Evolutionary conservation across 2,113 vertebrate species (phyloP).

Genomic region (Lasiurus borealis): DNA sequence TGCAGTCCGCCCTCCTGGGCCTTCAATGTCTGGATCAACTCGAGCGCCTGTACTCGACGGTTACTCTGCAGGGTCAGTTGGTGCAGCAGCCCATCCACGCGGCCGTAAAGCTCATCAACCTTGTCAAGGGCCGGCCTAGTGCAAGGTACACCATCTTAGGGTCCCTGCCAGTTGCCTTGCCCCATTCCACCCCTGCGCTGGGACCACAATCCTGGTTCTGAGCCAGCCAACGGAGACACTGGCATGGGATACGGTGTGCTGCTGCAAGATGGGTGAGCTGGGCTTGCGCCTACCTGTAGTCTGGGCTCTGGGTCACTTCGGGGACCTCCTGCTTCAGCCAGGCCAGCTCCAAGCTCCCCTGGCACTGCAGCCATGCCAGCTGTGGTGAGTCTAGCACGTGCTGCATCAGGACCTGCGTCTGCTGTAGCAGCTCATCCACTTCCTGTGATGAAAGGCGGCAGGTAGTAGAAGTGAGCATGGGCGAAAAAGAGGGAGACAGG

Average conservation of each 20-base stretch:
- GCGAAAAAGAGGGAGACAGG: background rate
- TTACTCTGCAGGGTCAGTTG: conserved; percentile 93
- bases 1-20: conserved; percentile 53
- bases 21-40: conserved; percentile 90
- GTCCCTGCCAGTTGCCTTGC: background rate
- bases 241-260: background rate
- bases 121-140: conserved; percentile 88
- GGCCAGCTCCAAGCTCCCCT: conserved; percentile 91
- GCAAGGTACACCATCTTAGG: background rate
- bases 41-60: conserved; percentile 89
- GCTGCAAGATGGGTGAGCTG: background rate
- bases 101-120: conserved; percentile 89
- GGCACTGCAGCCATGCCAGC: conserved; percentile 92
- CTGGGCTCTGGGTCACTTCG: conserved; percentile 86
- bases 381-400: conserved; percentile 89
- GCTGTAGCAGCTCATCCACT: conserved; percentile 86
- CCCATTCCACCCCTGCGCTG: background rate
- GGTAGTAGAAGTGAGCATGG: background rate
- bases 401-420: conserved; percentile 89
- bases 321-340: conserved; percentile 91
- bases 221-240: background rate
- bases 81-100: conserved; percentile 94
- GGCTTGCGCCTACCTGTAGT: conserved; percentile 85
- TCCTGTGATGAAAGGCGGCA: conserved; percentile 86
- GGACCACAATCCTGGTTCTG: background rate